A percentile compares a stretch with the other conserved stretches of the same genome.
Conservation (phyloP, 2,113 vertebrate genomes). For the Calcarius ornatus region DNA sequence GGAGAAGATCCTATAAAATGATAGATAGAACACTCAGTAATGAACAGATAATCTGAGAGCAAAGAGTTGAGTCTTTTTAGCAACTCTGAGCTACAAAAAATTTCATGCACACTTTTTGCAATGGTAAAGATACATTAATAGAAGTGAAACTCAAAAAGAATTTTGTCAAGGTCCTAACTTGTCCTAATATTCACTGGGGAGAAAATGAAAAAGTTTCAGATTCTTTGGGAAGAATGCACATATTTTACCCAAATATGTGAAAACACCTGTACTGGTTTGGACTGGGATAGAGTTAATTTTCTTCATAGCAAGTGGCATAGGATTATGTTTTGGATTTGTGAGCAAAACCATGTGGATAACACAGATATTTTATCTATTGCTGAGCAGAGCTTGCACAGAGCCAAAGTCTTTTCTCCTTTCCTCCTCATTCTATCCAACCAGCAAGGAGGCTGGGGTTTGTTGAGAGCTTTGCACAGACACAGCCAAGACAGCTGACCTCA, state of each 20-base stretch:
- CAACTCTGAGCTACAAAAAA: neutral
- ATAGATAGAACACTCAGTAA: neutral
- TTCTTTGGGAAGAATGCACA: neutral
- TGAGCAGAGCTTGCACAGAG: neutral
- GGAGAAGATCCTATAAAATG: neutral
- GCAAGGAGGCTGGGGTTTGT: rapidly evolving
- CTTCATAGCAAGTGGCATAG: neutral
- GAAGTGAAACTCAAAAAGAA: neutral
- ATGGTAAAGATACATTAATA: neutral
- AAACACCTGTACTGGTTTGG: neutral
- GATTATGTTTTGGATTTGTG: neutral
- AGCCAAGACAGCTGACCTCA: neutral
- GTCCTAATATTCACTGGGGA: neutral
- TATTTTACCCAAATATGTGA: neutral
- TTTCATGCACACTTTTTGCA: neutral
- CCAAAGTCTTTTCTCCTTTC: neutral
- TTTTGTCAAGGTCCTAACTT: neutral
- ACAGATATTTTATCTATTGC: neutral
- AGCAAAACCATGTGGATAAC: neutral
- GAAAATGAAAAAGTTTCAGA: neutral
- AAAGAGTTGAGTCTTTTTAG: neutral
- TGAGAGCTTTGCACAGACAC: rapidly evolving
- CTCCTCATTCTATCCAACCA: neutral
- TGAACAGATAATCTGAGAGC: neutral
- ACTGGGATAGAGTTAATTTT: neutral